phyloP scores from a whole-genome alignment of 2,797 vertebrate species.

The Ibycter americanus region DNA sequence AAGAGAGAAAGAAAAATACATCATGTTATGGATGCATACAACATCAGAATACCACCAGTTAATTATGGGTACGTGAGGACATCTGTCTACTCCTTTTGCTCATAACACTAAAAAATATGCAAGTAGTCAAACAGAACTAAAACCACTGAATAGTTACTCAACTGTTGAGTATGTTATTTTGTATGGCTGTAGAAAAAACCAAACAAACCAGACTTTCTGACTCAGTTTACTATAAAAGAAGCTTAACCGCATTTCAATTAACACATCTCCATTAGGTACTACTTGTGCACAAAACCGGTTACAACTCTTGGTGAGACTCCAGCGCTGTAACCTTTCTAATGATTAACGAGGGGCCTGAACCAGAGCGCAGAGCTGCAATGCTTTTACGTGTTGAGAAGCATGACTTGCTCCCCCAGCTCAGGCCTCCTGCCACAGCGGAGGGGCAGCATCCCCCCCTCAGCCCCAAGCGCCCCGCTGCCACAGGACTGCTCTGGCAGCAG shows the following conservation, averaged over 20 bases:
- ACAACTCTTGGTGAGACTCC: background rate
- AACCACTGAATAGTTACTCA: background rate
- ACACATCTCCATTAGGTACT: background rate
- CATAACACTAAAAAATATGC: background rate
- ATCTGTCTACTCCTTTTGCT: background rate
- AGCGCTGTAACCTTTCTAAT: background rate
- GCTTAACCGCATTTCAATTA: background rate
- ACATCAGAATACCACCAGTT: background rate
- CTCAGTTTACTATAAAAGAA: background rate
- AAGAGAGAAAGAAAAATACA: background rate
- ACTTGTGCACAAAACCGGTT: background rate
- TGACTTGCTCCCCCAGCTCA: background rate
- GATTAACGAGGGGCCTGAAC: background rate
- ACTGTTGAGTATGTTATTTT: background rate
- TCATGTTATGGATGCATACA: background rate
- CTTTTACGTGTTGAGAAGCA: rapidly evolving
- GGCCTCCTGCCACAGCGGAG: background rate
- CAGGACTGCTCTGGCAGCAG: background rate
- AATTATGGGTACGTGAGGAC: background rate
- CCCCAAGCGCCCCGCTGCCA: rapidly evolving
- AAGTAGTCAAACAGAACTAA: background rate
- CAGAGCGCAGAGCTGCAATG: rapidly evolving
- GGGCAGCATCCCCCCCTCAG: background rate
- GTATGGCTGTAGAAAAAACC: background rate
- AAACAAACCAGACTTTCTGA: background rate